Base-by-base conservation (phyloP, 2,888 invertebrate genomes). In the Temnothorax rugatulus region DNA sequence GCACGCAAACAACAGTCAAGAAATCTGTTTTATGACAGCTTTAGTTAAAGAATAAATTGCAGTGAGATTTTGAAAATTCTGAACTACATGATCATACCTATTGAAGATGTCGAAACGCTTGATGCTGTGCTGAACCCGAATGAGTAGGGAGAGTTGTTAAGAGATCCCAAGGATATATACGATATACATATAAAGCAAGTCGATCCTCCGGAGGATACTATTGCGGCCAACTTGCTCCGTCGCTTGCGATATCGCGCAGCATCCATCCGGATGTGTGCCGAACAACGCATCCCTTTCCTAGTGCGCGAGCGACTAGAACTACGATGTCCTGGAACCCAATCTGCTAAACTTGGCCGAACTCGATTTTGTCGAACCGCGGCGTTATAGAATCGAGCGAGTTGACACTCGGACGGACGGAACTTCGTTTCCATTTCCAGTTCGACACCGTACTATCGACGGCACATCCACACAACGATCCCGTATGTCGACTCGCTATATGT, bases 341-440 rank as follows among this genome's bases (percentile, higher is more conserved):
- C 82, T 41, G 69, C 59, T 68, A 68, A 89, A 88, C 83, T 88
- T 89, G 47, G 34, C 52, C 61, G 82, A 88, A 87, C 83, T 87
- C 88, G 75, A 82, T 84, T 84, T 64, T 61, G 63, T 8, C 64
- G 57, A 69, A 82, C 82, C 66, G 21, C 38, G 47, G 25, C 21
- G 79, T 79, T 69, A 81, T 71, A 50, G 79, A 81, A 81, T 47
- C 71, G 71, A 71, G 18, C 25, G 79, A 71, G 71, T 81, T 81
- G 71, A 71, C 69, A 81, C 47, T 68, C 69, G 57, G 34, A 77
- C 38, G 18, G 57, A 61, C 57, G 44, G 18, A 81, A 81, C 47
- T 81, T 81, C 25, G 50, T 71, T 71, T 69, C 47, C 59, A 79
- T 79, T 50, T 50, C 38, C 69, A 68, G 34, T 11, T 44, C 34